Percentiles rank a stretch among this genome's conserved stretches.
Conservation (phyloP, 2,113 vertebrate genomes). For the Oncorhynchus nerka region DNA sequence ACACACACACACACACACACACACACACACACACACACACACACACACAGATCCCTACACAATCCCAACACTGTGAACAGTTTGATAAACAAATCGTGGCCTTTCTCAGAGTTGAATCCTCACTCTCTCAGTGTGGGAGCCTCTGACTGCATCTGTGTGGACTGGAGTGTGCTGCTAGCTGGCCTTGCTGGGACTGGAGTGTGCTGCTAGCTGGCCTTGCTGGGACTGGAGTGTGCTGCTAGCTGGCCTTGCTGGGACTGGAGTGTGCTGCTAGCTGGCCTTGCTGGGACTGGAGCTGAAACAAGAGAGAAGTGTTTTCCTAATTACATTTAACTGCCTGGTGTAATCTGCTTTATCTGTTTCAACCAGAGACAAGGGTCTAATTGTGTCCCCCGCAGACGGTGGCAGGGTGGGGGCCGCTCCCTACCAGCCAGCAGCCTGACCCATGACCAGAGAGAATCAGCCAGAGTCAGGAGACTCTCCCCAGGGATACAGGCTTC, state of each 20-base stretch:
- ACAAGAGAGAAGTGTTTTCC: neutral
- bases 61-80: too few species aligned
- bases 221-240: too few species aligned
- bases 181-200: too few species aligned
- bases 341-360: slow-evolving; percentile 3
- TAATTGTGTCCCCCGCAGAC: neutral
- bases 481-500: neutral
- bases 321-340: slow-evolving; percentile 7
- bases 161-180: too few species aligned
- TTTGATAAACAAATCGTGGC: neutral
- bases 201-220: too few species aligned
- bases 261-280: too few species aligned
- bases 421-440: neutral
- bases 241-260: too few species aligned
- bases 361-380: neutral
- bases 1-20: too few species aligned
- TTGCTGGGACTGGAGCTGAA: neutral
- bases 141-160: too few species aligned
- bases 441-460: neutral
- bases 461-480: neutral
- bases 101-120: neutral
- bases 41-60: too few species aligned
- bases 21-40: too few species aligned
- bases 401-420: too few species aligned
- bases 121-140: neutral